These are phyloP conservation scores for Threskiornis aethiopicus DNA, from an alignment of 2,797 vertebrate genomes.

Conservation along the genomic window DNA sequence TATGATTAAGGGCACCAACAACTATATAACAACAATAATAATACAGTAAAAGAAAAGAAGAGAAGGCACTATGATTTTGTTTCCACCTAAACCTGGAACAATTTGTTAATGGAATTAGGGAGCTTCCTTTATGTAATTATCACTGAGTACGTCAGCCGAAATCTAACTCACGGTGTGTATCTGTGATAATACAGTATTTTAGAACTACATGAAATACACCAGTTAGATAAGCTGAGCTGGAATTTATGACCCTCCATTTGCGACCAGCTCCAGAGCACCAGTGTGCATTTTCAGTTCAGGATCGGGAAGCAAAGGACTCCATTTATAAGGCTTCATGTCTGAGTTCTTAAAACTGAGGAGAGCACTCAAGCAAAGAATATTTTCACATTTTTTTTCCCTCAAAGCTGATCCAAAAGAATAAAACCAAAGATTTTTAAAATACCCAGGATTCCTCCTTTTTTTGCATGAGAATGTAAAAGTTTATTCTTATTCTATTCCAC, in stretches of 20 bases:
- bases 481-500: neutral
- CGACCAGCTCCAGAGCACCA: neutral
- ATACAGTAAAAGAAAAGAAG: neutral
- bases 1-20: neutral
- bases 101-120: constrained; percentile 38
- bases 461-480: neutral
- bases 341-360: neutral
- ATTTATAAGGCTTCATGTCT: neutral
- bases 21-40: neutral
- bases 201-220: neutral
- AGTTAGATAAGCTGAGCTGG: neutral
- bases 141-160: neutral
- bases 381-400: neutral
- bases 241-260: neutral
- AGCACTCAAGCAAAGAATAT: neutral
- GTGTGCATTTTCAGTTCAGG: neutral
- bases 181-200: neutral
- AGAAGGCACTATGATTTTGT: neutral
- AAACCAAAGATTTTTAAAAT: neutral
- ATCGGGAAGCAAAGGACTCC: neutral
- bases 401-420: neutral
- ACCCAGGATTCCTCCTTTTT: neutral
- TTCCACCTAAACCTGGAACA: constrained; percentile 2
- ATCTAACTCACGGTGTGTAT: neutral
- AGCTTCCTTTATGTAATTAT: neutral